Evolutionary conservation across 2,113 vertebrate genomes (phyloP).

Genomic region (Seriola aureovittata): DNA sequence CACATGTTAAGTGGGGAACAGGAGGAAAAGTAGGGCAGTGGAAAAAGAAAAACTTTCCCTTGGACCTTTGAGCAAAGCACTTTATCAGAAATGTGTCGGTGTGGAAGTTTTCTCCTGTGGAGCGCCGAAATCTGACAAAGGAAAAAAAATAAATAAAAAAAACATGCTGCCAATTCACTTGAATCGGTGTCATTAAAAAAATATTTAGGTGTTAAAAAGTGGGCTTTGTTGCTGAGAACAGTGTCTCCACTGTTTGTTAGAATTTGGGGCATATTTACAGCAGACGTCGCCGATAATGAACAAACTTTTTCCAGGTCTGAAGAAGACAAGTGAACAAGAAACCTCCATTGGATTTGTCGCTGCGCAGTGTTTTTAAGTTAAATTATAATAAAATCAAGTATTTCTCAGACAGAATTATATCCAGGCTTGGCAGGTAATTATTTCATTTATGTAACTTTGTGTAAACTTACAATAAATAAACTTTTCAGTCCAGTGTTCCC

Average conservation of each 20-base stretch:
- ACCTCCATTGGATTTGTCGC: not conserved
- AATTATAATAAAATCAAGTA: no score
- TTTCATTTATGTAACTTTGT: no score
- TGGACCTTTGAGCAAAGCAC: constrained; percentile 18
- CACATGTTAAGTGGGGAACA: constrained; percentile 60
- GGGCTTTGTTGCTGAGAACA: no score
- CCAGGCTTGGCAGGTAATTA: no score
- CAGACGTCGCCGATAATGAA: not conserved
- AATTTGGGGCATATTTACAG: not conserved
- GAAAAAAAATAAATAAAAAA: not conserved
- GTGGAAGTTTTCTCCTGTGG: constrained; percentile 5
- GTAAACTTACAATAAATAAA: no score
- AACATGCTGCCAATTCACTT: not conserved
- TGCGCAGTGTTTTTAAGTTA: not conserved
- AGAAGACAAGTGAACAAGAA: not conserved
- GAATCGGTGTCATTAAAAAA: not conserved
- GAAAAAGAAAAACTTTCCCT: constrained; percentile 31
- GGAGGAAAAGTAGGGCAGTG: constrained; percentile 46
- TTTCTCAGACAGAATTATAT: no score
- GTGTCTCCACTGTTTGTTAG: not conserved
- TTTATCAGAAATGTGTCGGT: constrained; percentile 28
- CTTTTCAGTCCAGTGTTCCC: no score
- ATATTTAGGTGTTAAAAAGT: not conserved
- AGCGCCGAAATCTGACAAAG: constrained; percentile 2
- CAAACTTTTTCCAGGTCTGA: constrained; percentile 1